Conservation (phyloP, 2,888 invertebrate genomes). For the Tolmerus cingulatus region DNA sequence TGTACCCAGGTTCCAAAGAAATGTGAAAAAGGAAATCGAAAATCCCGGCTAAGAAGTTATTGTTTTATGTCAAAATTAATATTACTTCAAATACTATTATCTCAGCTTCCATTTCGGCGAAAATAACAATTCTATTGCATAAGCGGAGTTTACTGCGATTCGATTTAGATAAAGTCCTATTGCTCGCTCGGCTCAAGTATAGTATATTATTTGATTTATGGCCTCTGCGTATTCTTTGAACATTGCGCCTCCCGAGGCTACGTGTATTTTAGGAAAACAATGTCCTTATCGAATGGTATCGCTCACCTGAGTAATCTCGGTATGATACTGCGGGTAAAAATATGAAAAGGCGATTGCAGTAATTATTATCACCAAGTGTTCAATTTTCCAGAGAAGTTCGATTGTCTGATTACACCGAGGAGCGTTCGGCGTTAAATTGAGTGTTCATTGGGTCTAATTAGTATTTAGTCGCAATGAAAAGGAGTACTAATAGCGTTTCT, state of each 20-base stretch:
- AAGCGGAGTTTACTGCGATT: neutral
- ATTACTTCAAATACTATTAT: neutral
- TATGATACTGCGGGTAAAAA: neutral
- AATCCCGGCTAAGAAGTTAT: neutral
- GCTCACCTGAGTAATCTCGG: neutral
- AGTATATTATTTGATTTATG: neutral
- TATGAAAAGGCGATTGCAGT: neutral
- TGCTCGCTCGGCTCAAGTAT: neutral
- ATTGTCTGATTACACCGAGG: neutral
- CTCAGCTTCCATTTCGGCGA: neutral
- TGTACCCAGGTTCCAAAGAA: neutral
- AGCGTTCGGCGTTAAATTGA: neutral
- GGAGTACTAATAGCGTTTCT: neutral
- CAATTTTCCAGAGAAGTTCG: conserved; percentile 7
- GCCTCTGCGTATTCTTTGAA: neutral
- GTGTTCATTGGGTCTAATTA: neutral
- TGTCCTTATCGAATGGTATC: neutral
- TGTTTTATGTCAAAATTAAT: neutral
- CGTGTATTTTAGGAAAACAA: neutral
- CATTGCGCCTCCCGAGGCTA: neutral
- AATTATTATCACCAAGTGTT: conserved; percentile 9
- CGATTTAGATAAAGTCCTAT: neutral
- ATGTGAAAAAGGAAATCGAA: neutral
- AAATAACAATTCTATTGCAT: neutral
- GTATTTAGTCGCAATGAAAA: neutral